A percentile compares a stretch with the other conserved stretches of the same genome.
Evolutionary conservation across 2,113 vertebrate genomes (phyloP).

Genomic region (Cyrtonyx montezumae): DNA sequence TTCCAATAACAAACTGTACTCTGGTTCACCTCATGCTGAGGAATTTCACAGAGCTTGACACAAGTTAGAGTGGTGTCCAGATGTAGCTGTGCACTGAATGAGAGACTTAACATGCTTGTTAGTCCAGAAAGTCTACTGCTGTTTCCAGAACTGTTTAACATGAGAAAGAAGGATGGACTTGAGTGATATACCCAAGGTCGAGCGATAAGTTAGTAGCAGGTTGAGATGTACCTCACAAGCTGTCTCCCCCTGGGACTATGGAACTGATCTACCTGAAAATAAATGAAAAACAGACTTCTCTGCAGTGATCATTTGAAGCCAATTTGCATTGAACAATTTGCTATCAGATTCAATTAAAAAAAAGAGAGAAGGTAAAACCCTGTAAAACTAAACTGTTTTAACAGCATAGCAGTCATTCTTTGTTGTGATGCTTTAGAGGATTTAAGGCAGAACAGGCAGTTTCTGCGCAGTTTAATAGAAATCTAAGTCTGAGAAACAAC

Average conservation of each 20-base stretch:
- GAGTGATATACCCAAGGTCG: not conserved
- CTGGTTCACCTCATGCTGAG: not conserved
- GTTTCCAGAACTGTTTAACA: not conserved
- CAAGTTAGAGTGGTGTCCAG: not conserved
- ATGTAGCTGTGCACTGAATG: not conserved
- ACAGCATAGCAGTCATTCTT: not conserved
- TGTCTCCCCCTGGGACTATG: fast-evolving
- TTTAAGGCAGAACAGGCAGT: not conserved
- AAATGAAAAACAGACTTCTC: not conserved
- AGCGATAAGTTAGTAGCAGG: not conserved
- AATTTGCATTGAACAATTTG: not conserved
- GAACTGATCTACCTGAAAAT: not conserved
- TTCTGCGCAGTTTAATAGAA: slow-evolving; percentile 1
- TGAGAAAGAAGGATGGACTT: not conserved
- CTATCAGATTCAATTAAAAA: not conserved
- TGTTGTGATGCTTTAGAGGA: not conserved
- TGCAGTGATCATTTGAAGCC: not conserved
- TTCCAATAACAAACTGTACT: fast-evolving
- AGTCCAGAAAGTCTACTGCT: not conserved
- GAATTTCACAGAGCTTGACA: not conserved
- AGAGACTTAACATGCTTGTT: not conserved
- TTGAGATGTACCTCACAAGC: not conserved
- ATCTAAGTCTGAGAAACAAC: not conserved
- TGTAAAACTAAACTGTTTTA: not conserved
- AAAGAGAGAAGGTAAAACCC: not conserved